Conservation (phyloP, 2,797 vertebrate species). For the Sebastes cheni region DNA sequence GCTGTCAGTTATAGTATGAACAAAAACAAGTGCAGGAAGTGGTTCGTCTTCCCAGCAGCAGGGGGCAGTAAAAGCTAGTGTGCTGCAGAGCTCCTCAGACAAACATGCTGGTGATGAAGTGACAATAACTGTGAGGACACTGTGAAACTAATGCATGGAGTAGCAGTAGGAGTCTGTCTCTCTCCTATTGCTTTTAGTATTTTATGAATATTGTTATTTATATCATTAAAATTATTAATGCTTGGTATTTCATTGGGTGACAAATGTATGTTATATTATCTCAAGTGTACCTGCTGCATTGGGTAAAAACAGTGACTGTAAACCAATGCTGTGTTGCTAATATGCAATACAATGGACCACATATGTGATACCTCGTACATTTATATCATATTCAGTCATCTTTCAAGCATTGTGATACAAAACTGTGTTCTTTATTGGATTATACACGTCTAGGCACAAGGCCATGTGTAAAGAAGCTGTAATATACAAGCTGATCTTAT, state of each 20-base stretch:
- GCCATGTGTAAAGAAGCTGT: neutral
- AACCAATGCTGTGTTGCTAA: neutral
- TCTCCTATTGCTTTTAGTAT: neutral
- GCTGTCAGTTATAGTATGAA: neutral
- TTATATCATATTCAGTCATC: neutral
- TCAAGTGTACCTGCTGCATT: neutral
- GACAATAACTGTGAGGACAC: neutral
- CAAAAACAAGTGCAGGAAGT: neutral
- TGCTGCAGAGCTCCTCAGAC: neutral
- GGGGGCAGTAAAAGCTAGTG: slow-evolving; percentile 70
- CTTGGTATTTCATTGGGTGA: neutral
- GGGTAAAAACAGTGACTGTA: neutral
- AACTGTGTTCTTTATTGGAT: neutral
- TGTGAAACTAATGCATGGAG: neutral
- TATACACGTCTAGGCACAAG: neutral
- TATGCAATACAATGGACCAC: neutral
- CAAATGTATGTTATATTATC: neutral
- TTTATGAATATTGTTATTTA: neutral
- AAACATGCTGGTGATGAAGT: slow-evolving; percentile 5
- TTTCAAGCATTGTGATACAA: neutral
- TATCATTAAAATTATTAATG: neutral
- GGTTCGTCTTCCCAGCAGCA: slow-evolving; percentile 54
- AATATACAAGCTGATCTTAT: neutral
- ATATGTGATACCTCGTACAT: neutral
- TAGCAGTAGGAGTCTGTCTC: neutral